These are phyloP conservation scores for Zele albiditarsus DNA, from an alignment of 2,888 invertebrate genomes.

Conservation along the genomic window DNA sequence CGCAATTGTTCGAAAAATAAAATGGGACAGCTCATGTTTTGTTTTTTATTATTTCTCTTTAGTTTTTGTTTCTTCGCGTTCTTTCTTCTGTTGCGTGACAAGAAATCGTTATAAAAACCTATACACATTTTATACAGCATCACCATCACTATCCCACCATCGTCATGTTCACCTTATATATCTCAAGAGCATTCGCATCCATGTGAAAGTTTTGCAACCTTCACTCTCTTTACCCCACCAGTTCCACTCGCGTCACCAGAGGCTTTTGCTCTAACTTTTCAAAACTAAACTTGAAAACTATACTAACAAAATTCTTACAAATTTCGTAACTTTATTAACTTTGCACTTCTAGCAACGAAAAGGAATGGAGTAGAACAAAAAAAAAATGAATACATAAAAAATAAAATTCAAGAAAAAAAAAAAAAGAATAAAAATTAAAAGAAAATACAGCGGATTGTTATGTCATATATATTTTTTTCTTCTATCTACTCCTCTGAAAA, in stretches of 20 bases:
- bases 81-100: background rate
- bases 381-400: background rate
- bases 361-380: background rate
- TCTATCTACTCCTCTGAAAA: no score
- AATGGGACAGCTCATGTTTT: constrained; percentile 21
- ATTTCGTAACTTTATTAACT: constrained; percentile 56
- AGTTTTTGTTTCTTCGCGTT: background rate
- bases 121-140: background rate
- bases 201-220: constrained; percentile 3
- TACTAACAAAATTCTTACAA: constrained; percentile 56
- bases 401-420: background rate
- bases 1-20: constrained; percentile 18
- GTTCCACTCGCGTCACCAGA: constrained; percentile 10
- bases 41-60: background rate
- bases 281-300: constrained; percentile 36
- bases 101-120: constrained; percentile 11
- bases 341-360: background rate
- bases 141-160: background rate
- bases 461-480: no score
- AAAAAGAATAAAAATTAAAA: background rate
- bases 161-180: constrained; percentile 1
- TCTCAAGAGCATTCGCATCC: constrained; percentile 15
- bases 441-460: background rate
- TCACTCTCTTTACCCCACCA: background rate
- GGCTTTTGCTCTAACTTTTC: constrained; percentile 51